Evolutionary conservation across 2,113 vertebrate species (phyloP).

Genomic region (Aix galericulata): DNA sequence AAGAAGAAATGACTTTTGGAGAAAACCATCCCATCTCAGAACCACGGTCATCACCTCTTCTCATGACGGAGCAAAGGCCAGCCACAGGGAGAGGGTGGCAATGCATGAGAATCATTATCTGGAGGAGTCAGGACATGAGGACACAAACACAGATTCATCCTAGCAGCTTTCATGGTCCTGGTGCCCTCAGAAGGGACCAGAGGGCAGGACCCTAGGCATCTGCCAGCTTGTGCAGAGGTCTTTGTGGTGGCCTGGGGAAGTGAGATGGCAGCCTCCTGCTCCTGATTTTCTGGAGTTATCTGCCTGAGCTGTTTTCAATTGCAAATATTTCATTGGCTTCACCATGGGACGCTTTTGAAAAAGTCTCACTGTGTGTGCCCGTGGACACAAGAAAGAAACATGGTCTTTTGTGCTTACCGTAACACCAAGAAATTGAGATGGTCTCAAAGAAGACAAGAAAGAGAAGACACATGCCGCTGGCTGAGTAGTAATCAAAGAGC

Average conservation of each 20-base stretch:
- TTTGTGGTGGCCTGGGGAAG: not conserved
- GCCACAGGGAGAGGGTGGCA: not conserved
- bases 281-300: not conserved
- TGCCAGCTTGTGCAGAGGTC: not conserved
- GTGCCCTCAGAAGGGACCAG: not conserved
- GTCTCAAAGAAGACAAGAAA: constrained; percentile 94
- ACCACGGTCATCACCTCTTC: not conserved
- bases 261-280: not conserved
- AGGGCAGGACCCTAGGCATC: not conserved
- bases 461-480: constrained; percentile 92
- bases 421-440: constrained; percentile 90
- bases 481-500: constrained; percentile 93
- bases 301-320: not conserved
- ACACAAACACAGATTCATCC: not conserved
- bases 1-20: not conserved
- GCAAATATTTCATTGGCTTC: not conserved
- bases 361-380: not conserved
- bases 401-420: constrained; percentile 76
- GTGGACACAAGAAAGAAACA: not conserved
- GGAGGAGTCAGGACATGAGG: not conserved
- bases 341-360: not conserved
- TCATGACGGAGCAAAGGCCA: not conserved
- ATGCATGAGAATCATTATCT: not conserved
- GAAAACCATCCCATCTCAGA: not conserved
- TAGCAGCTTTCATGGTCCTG: not conserved